Conservation (phyloP, 2,797 vertebrate species). For the Choloepus didactylus region DNA sequence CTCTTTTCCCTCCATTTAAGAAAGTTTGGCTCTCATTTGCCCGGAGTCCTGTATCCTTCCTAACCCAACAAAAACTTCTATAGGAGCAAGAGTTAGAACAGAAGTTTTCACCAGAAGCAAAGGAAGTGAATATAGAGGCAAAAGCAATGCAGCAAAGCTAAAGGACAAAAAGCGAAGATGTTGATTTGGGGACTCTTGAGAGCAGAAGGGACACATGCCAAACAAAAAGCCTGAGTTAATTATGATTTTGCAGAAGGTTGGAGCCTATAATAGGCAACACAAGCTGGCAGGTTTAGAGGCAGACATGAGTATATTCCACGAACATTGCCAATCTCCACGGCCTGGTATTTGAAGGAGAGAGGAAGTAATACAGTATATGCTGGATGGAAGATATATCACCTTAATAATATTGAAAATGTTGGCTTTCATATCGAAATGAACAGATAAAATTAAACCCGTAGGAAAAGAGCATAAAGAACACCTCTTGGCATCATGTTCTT, state of each 20-base stretch:
- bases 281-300: not conserved
- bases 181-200: not conserved
- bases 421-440: not conserved
- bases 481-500: not conserved
- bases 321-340: not conserved
- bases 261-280: not conserved
- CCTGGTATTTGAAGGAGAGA: not conserved
- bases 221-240: constrained; percentile 6
- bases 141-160: not conserved
- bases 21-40: not conserved
- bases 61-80: not conserved
- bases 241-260: not conserved
- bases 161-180: not conserved
- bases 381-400: not conserved
- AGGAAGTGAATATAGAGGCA: not conserved
- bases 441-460: not conserved
- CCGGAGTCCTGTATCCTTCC: not conserved
- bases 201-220: not conserved
- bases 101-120: not conserved
- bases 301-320: not conserved
- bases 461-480: not conserved
- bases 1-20: not conserved
- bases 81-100: not conserved
- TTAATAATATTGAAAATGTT: not conserved
- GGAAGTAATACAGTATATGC: not conserved